Evolutionary conservation across 2,888 invertebrate genomes (phyloP).

Genomic region (Amblyteles armatorius): DNA sequence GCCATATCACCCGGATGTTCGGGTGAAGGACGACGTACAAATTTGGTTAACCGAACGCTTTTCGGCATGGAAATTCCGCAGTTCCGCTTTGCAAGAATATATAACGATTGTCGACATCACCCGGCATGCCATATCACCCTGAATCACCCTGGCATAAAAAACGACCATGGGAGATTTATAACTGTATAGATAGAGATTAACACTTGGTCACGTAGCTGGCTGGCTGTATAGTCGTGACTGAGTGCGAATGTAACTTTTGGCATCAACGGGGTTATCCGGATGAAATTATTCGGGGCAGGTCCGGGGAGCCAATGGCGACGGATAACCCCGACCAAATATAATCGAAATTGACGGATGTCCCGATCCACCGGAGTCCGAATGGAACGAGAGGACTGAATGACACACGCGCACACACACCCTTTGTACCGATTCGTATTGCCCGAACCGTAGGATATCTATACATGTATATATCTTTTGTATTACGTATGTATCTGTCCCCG

Average conservation of each 20-base stretch:
- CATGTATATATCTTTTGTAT: neutral
- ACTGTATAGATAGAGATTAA: constrained; percentile 7
- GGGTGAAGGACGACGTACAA: neutral
- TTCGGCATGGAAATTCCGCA: neutral
- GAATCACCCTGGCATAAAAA: neutral
- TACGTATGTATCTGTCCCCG: constrained; percentile 14
- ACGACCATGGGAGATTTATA: neutral
- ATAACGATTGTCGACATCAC: neutral
- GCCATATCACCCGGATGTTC: neutral
- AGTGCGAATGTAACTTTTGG: constrained; percentile 49
- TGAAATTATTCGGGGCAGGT: constrained; percentile 44
- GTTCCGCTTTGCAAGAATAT: neutral
- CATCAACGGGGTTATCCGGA: constrained; percentile 22
- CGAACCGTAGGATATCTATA: neutral
- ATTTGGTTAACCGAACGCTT: neutral
- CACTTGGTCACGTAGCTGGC: constrained; percentile 26
- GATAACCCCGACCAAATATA: constrained; percentile 44
- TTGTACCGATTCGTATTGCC: constrained; percentile 7
- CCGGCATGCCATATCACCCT: neutral
- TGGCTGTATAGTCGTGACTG: constrained; percentile 23
- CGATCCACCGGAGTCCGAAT: constrained; percentile 41
- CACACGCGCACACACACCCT: constrained; percentile 1
- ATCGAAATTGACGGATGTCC: constrained; percentile 55
- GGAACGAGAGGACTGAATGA: constrained; percentile 21
- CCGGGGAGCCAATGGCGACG: constrained; percentile 6